Evolutionary conservation across 2,113 vertebrate species (phyloP).

Genomic region (Gymnobelideus leadbeateri): DNA sequence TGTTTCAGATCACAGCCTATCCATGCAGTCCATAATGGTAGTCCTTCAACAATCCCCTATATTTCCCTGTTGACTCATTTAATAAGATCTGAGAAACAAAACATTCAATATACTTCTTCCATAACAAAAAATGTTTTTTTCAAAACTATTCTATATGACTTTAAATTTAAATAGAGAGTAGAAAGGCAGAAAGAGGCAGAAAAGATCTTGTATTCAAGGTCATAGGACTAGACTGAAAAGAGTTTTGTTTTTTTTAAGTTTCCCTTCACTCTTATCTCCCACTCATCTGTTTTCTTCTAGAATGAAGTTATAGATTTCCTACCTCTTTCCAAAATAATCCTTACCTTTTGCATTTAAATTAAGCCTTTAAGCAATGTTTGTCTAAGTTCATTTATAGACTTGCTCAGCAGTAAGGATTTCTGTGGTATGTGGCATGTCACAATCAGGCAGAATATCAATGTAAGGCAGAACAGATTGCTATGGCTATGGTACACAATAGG

Average conservation of each 20-base stretch:
- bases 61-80: neutral
- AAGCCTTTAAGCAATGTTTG: neutral
- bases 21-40: neutral
- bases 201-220: neutral
- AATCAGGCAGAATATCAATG: neutral
- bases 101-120: neutral
- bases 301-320: neutral
- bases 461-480: neutral
- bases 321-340: neutral
- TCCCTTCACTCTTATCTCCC: neutral
- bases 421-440: neutral
- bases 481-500: neutral
- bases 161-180: neutral
- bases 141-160: neutral
- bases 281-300: neutral
- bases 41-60: neutral
- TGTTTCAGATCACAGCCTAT: neutral
- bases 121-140: neutral
- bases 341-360: neutral
- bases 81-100: neutral
- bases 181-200: neutral
- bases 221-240: neutral
- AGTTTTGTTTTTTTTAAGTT: neutral
- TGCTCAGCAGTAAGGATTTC: neutral
- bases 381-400: neutral